A percentile compares a stretch with the other conserved stretches of the same genome.
phyloP scores from a whole-genome alignment of 2,113 vertebrate species.

The Gopherus flavomarginatus region DNA sequence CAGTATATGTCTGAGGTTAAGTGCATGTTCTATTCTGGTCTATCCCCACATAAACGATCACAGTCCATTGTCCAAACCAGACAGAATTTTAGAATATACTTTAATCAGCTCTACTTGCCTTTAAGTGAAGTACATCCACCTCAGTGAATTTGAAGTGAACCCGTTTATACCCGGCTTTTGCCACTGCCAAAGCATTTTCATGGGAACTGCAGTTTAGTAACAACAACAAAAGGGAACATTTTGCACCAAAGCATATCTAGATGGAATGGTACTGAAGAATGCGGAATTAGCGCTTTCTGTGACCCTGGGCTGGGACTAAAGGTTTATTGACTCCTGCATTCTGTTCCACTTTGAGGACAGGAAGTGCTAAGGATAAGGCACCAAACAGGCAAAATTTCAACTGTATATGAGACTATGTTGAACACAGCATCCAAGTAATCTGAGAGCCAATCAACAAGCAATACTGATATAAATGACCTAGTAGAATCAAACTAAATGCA shows the following conservation, averaged over 20 bases:
- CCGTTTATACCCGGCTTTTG: neutral
- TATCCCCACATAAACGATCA: neutral
- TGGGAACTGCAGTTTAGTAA: neutral
- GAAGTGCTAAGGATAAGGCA: neutral
- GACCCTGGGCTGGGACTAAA: slow-evolving; percentile 25
- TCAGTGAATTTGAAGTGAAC: neutral
- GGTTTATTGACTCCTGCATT: neutral
- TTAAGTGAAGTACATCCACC: neutral
- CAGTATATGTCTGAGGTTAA: slow-evolving; percentile 19
- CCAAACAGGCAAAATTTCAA: neutral
- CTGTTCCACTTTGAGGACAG: slow-evolving; percentile 2
- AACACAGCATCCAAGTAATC: neutral
- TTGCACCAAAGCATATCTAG: slow-evolving; percentile 55
- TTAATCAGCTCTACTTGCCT: slow-evolving; percentile 35
- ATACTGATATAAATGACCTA: neutral
- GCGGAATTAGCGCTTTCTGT: slow-evolving; percentile 23
- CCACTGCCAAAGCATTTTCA: slow-evolving; percentile 29
- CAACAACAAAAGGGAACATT: slow-evolving; percentile 37
- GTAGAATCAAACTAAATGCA: neutral
- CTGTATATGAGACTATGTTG: neutral
- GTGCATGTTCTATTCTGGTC: neutral
- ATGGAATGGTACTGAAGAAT: slow-evolving; percentile 15
- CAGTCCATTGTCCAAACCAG: neutral
- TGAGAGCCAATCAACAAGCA: neutral
- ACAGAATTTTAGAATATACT: neutral